Base-by-base conservation (phyloP, 2,888 invertebrate species). In the Crossocerus cetratus region DNA sequence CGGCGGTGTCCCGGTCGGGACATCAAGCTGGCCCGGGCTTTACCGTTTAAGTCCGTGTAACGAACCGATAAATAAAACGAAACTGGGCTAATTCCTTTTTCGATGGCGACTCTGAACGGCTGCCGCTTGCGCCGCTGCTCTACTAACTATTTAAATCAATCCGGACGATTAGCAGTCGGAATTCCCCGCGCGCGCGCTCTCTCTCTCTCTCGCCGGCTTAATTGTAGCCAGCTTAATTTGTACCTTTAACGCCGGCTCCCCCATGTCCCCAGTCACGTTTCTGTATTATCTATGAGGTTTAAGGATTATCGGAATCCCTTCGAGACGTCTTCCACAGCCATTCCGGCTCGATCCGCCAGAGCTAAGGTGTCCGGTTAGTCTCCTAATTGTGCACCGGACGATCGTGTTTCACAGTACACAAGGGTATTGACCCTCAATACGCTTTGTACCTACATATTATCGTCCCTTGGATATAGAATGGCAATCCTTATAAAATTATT, bases 311-410 rank as follows among this genome's bases (percentile, higher is more conserved):
- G 65, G 42, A 56, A 65, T 67, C 68, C 69, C 63, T 61, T 20
- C 61, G 68, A 69, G 72, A 69, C 65, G 65, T 53, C 8, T 16
- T 63, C 72, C 63, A 67, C 64, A 59, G 67, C 65, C 61, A 69
- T 56, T 69, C n/a, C n/a, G 68, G 65, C 66, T 73, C 72, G 68
- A 78, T 61, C 54, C 64, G 45, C 1, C 16, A 49, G 56, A 73
- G 73, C 75, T 70, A 80, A 80, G 74, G 76, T 32, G 32, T 74
- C 74, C 72, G 65, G 70, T 66, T 69, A 56, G 53, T 65, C 61
- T 77, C 79, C 80, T 84, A 84, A 84, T 84, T 84, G 79, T 76
- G 82, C 81, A 77, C 80, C 81, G 82, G 77, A 77, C 79, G 84
- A 78, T 83, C 82, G 77, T 81, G 81, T 83, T 84, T 84, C 84